Base-by-base conservation (phyloP, 1,140 invertebrate genomes). In the Tenebrio molitor region DNA sequence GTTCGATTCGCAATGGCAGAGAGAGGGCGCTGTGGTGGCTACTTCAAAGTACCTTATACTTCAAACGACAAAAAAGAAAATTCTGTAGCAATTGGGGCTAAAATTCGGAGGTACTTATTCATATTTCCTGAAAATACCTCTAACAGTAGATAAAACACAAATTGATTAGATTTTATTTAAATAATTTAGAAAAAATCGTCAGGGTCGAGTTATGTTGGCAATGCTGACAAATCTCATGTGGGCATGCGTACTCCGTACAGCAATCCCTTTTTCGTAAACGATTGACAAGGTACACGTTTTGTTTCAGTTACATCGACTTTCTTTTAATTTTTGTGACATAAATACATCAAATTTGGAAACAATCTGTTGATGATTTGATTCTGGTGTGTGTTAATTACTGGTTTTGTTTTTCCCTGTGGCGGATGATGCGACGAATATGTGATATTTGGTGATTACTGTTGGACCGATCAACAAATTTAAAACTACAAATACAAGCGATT, bases 281-380 rank as follows among this genome's bases (percentile, higher is more conserved):
- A 67, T 74, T 65, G 74, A 76, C 76, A 79, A 79, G 77, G 77
- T 79, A 79, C 76, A 79, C 75, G 77, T 78, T 78, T 71, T 69
- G 23, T 76, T 71, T 34, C n/a, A 39, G 19, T 72, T 73, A 42
- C n/a, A 29, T 64, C 41, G 17, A 36, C 42, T 21, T 70, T 69
- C 39, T 65, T 71, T 71, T 65, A 21, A 46, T 65, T 71, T 65
- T 64, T 65, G 12, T 46, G 42, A 33, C 8, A 58, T 58, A 58
- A 58, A 58, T 58, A 58, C 50, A 58, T 58, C 23, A 58, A 6
- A 34, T 58, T 29, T 58, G 21, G 23, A 4, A 25, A 6, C 12
- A 58, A 58, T 58, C n/a, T 29, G 5, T 21, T n/a, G n/a, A 29
- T 15, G 29, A 29, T 29, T 5, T 12, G 23, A 34, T 29, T 58